Base-by-base conservation (phyloP, 2,797 vertebrate genomes). In the Enteromius anoplus region DNA sequence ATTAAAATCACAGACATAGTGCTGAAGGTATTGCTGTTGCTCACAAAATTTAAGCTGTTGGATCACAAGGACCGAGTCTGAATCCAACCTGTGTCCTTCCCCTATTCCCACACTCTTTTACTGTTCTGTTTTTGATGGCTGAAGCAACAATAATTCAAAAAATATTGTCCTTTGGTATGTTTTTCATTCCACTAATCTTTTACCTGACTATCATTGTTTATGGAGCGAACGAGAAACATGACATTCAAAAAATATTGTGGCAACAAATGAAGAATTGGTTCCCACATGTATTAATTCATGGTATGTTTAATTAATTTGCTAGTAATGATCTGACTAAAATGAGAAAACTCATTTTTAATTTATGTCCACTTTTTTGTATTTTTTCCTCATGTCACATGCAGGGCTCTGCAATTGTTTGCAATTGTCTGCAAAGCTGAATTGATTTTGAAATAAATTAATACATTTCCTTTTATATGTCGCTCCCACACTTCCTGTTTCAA, bases 1-100 rank as follows among this genome's bases (percentile, higher is more conserved):
- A 64, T 71, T 71, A n/a, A 60, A 71, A 60, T 62, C 71, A 58
- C 72, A 75, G 32, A 53, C 32, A 14, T 64, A 49, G 29, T 12
- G 32, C 51, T 23, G 32, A 58, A 37, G 32, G 72, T 37, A 75
- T 37, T 75, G 29, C 71, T 55, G 49, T 14, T 75, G 51, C 32
- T 58, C 32, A 75, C 51, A 58, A 23, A 51, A 32, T 51, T 51
- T 32, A 45, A 58, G 72, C 21, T 75, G 51, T 37, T 40, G 32
- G 32, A 58, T 55, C 21, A 58, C 1, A 7, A 55, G 51, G 32
- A 23, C 5, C 6, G 1, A 12, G 32, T 23, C n/a, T 75, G 1
- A 75, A 55, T 23, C 3, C 72, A 75, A 55, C 32, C 21, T 53
- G 11, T 23, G 19, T 40, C 32, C 11, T 75, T 75, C 14, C 12